Evolutionary conservation across 2,113 vertebrate species (phyloP).

Genomic region (Herpailurus yagouaroundi): DNA sequence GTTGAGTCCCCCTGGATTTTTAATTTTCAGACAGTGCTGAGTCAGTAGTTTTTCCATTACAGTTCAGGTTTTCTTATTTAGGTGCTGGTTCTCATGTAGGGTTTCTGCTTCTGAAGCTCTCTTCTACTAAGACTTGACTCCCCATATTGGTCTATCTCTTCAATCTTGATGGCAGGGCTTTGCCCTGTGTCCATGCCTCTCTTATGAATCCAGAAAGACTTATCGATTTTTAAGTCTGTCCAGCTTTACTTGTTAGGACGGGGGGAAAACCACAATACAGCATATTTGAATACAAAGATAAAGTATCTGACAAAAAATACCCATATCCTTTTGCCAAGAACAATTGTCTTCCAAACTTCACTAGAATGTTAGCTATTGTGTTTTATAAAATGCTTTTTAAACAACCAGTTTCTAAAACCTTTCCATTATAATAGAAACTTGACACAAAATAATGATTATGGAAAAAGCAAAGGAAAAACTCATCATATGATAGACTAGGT

Average conservation of each 20-base stretch:
- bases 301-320: background rate
- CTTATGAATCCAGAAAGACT: background rate
- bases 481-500: too few relatives aligned
- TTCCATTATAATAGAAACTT: background rate
- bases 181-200: background rate
- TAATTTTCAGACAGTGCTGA: background rate
- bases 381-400: background rate
- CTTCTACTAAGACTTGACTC: background rate
- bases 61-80: background rate
- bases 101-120: background rate
- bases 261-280: background rate
- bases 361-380: background rate
- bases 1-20: background rate
- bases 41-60: background rate
- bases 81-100: background rate
- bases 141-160: background rate
- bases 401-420: background rate
- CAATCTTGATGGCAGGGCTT: background rate
- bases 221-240: background rate
- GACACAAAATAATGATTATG: background rate
- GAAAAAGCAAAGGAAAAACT: background rate
- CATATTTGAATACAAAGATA: background rate
- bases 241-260: background rate
- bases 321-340: background rate
- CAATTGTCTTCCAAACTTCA: background rate